Evolutionary conservation across 2,888 invertebrate genomes (phyloP).

Genomic region (Ligdia adustata): DNA sequence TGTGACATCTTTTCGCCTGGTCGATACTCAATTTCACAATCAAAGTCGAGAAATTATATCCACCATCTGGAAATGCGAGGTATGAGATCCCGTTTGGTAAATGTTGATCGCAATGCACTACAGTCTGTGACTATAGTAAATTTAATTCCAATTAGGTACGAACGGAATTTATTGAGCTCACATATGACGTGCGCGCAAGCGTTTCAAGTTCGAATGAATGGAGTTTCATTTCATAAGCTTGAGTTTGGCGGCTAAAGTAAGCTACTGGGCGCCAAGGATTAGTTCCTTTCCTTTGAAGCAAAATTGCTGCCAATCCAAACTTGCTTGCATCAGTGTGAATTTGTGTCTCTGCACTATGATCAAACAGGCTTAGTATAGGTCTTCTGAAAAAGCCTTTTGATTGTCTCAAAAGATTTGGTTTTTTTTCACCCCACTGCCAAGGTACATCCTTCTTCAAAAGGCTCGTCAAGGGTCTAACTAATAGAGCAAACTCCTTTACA

Average conservation of each 20-base stretch:
- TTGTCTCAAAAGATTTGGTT: not conserved
- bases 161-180: constrained; percentile 16
- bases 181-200: not conserved
- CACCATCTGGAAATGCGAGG: constrained; percentile 30
- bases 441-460: constrained; percentile 1
- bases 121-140: constrained; percentile 40
- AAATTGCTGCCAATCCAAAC: constrained; percentile 43
- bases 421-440: not conserved
- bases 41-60: too few species aligned
- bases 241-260: constrained; percentile 37
- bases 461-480: not conserved
- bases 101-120: constrained; percentile 28
- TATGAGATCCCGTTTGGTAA: constrained; percentile 33
- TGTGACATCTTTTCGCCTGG: constrained; percentile 41
- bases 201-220: constrained; percentile 39
- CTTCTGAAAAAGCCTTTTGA: not conserved
- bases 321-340: constrained; percentile 38
- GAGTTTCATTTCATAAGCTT: constrained; percentile 30
- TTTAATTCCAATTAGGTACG: constrained; percentile 33
- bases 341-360: not conserved
- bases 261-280: constrained; percentile 27
- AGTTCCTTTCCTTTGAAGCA: constrained; percentile 39
- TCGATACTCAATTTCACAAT: constrained; percentile 18
- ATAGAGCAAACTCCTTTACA: constrained; percentile 34
- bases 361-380: not conserved